A percentile compares a stretch with the other conserved stretches of the same genome.
These are phyloP conservation scores for Plagodis dolabraria DNA, from an alignment of 2,888 invertebrate genomes.

Conservation along the genomic window DNA sequence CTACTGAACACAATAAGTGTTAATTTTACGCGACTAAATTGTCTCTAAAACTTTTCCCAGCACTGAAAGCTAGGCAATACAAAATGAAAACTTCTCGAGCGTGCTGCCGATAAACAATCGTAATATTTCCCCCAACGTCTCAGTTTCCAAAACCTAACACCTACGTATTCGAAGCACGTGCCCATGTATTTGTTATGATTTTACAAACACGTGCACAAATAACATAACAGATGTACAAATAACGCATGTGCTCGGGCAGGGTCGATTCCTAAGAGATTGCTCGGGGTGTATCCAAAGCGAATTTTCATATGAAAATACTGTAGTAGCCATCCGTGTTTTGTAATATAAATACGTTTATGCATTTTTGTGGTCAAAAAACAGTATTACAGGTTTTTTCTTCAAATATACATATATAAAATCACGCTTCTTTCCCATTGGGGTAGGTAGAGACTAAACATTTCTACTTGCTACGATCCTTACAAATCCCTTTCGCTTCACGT, in stretches of 20 bases:
- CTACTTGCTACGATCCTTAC: too few relatives aligned
- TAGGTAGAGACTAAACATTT: too few relatives aligned
- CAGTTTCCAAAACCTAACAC: conserved; percentile 28
- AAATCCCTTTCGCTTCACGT: too few relatives aligned
- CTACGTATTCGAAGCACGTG: conserved; percentile 40
- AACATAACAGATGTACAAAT: conserved; percentile 43
- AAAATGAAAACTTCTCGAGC: conserved; percentile 18
- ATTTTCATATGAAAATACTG: conserved; percentile 67
- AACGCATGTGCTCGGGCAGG: conserved; percentile 37
- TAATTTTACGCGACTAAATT: neutral
- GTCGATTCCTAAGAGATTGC: conserved; percentile 60
- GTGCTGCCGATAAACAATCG: conserved; percentile 27
- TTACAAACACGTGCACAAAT: conserved; percentile 60
- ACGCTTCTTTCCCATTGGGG: too few relatives aligned
- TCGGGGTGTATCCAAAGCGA: conserved; percentile 49
- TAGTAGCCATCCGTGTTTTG: conserved; percentile 6
- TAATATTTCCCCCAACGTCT: conserved; percentile 30
- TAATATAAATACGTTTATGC: neutral
- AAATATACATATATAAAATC: too few relatives aligned
- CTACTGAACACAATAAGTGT: too few relatives aligned
- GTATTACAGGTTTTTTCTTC: too few relatives aligned
- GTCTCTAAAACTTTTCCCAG: neutral
- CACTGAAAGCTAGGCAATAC: conserved; percentile 1
- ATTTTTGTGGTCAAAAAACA: too few relatives aligned
- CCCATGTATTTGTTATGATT: conserved; percentile 48